Evolutionary conservation across 1,140 invertebrate genomes (phyloP).

Genomic region (Drosophila jambulina): DNA sequence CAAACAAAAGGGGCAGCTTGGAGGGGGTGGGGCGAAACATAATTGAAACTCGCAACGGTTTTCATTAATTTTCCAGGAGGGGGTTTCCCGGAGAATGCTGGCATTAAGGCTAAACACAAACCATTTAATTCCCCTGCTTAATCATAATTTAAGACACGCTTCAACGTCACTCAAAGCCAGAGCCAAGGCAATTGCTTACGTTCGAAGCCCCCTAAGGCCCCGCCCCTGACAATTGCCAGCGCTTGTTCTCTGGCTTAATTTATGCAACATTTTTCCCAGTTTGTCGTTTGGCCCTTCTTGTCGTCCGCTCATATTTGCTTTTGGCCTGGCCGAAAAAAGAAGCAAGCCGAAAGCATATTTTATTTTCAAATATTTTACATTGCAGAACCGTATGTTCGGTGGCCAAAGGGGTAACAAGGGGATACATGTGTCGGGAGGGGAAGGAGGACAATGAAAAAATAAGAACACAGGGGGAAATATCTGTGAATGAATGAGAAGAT

Average conservation of each 20-base stretch:
- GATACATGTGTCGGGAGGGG: neutral
- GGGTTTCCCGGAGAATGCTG: constrained; percentile 5
- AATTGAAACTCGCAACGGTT: constrained; percentile 50
- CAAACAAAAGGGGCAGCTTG: constrained; percentile 25
- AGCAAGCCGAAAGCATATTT: constrained; percentile 24
- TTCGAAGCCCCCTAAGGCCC: constrained; percentile 16
- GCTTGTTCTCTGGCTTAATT: constrained; percentile 51
- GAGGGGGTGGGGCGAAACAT: constrained; percentile 22
- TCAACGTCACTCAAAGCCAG: constrained; percentile 78
- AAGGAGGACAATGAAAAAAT: neutral
- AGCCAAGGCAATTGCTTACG: constrained; percentile 39
- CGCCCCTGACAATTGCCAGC: constrained; percentile 1
- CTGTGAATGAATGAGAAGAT: neutral
- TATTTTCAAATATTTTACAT: constrained; percentile 49
- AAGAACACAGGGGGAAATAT: neutral
- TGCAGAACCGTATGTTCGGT: constrained; percentile 2
- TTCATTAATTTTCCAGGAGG: constrained; percentile 56
- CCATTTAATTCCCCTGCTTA: constrained; percentile 73
- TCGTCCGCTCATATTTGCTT: constrained; percentile 15
- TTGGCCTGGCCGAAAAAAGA: constrained; percentile 15
- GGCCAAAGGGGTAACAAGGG: constrained; percentile 15
- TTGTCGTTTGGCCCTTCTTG: constrained; percentile 32
- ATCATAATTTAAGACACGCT: constrained; percentile 72
- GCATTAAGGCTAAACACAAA: constrained; percentile 52
- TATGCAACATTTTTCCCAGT: constrained; percentile 58